Percentiles rank a stretch among this genome's conserved stretches.
phyloP scores from a whole-genome alignment of 2,113 vertebrate genomes.

The Saimiri boliviensis region DNA sequence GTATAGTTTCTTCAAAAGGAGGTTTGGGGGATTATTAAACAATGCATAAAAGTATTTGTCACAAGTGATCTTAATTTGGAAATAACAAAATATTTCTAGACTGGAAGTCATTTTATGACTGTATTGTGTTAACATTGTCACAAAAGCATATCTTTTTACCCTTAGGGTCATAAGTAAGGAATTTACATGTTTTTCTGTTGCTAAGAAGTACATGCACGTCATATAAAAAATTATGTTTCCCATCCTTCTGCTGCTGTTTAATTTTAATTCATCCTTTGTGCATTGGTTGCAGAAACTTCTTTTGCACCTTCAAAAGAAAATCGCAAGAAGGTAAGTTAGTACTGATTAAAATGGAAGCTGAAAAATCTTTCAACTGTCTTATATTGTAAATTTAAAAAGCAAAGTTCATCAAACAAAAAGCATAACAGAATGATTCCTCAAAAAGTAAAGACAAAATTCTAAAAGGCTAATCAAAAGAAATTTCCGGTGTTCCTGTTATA shows the following conservation, averaged over 20 bases:
- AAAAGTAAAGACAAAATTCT: not conserved
- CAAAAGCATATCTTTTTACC: not conserved
- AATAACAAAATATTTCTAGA: not conserved
- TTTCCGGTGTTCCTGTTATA: not conserved
- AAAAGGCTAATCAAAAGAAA: not conserved
- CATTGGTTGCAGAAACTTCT: slow-evolving; percentile 11
- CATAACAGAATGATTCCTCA: not conserved
- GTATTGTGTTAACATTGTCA: not conserved
- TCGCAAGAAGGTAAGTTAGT: not conserved
- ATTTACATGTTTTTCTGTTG: not conserved
- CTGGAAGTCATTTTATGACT: not conserved
- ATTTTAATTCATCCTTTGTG: not conserved
- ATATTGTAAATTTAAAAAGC: not conserved
- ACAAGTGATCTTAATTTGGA: not conserved
- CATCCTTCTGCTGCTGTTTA: not conserved
- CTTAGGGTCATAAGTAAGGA: not conserved
- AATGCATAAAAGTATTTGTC: not conserved
- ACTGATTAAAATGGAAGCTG: not conserved
- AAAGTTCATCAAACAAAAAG: not conserved
- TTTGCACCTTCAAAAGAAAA: fast-evolving
- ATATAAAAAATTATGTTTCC: not conserved
- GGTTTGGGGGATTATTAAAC: not conserved
- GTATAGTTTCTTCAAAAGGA: not conserved
- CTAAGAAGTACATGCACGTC: not conserved
- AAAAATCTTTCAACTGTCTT: not conserved